Evolutionary conservation across 2,113 vertebrate genomes (phyloP).

Genomic region (Motacilla alba): DNA sequence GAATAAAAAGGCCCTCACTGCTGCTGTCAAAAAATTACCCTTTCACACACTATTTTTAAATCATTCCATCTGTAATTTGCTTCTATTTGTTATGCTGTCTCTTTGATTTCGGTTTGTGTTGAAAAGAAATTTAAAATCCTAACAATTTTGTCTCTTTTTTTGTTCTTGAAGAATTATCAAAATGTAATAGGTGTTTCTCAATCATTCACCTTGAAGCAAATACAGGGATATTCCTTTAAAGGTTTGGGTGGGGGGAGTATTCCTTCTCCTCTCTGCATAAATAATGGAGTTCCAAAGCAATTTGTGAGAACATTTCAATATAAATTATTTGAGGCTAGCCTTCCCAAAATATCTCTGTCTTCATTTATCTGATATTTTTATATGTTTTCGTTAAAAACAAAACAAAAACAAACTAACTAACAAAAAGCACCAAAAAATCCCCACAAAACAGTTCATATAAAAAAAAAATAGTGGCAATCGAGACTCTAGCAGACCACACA

Average conservation of each 20-base stretch:
- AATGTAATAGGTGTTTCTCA: neutral
- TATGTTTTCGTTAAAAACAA: neutral
- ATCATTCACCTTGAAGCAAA: neutral
- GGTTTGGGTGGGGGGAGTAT: rapidly evolving
- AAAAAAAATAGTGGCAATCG: neutral
- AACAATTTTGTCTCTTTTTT: neutral
- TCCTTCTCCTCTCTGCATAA: neutral
- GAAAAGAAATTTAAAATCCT: neutral
- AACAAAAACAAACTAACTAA: neutral
- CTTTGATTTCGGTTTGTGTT: neutral
- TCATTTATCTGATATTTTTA: neutral
- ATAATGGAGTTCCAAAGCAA: neutral
- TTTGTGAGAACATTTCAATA: neutral
- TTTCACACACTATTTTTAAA: neutral
- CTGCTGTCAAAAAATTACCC: neutral
- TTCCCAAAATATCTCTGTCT: neutral
- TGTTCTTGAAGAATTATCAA: neutral
- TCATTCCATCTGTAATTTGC: neutral
- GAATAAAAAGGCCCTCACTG: neutral
- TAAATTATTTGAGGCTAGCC: neutral
- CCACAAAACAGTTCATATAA: neutral
- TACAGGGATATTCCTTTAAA: neutral
- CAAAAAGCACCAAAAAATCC: neutral
- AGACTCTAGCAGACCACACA: neutral
- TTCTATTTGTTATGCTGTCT: neutral